Evolutionary conservation across 2,113 vertebrate genomes (phyloP), one percentile per base, ranked within the genome.

Genomic region (Bombycilla garrulus): DNA sequence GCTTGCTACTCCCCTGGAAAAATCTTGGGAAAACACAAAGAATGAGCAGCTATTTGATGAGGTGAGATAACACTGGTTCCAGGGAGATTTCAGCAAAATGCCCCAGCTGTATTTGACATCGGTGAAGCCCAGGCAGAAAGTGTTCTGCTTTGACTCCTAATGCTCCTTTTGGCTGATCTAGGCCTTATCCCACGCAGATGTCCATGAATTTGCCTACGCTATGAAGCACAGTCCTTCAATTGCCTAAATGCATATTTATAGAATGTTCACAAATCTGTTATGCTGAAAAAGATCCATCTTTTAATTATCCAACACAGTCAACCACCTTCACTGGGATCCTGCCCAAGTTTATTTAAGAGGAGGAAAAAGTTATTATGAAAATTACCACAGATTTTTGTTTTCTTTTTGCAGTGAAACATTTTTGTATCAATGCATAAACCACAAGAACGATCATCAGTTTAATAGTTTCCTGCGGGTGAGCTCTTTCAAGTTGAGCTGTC

Each of bases 381-480:
- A 98, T 97, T 96, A 96, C 92, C 94, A 70, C 82, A 87, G 81
- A 56, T 94, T 94, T 88, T 93, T 85, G 56, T 66, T 74, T 86
- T 14, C 42, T 88, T 86, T 94, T 82, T 40, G 79, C 95, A 97
- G 93, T 1, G 77, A 95, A 97, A 85, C 81, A 66, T 96, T 92
- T 67, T 96, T 97, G 90, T 97, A 97, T 97, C 97, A 92, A 92
- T 95, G 94, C 93, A 92, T 77, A 97, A 97, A 96, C 98, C 98
- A 94, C 97, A 98, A 98, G 95, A 98, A 98, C 94, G 96, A 89
- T 97, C 95, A 94, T 96, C 97, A 97, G 79, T 97, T 97, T 97
- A 97, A 98, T 95, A 81, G 95, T 88, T 98, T 98, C 98, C 98
- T 98, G 93, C 17, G 66, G 89, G 81, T 90, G 87, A 96, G 92